Evolutionary conservation across 2,797 vertebrate species (phyloP).

Genomic region (Mycteria americana): DNA sequence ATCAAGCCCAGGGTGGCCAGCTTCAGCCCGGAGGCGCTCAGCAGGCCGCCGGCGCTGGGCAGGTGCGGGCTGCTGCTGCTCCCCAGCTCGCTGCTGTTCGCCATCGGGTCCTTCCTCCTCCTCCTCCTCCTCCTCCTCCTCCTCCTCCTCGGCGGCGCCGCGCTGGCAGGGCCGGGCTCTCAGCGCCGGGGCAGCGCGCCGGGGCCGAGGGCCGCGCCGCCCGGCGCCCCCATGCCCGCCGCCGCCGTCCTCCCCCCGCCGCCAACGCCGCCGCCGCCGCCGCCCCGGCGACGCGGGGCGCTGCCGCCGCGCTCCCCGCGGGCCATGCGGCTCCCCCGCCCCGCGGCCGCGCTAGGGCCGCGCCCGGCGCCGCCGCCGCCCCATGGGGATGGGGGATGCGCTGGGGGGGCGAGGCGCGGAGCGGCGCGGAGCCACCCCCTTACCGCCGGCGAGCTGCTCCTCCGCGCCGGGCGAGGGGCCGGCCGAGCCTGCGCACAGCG

Average conservation of each 20-base stretch:
- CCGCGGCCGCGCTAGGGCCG: not conserved
- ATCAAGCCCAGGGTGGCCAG: conserved; percentile 90
- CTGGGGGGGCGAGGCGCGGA: not conserved
- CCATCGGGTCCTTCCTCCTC: conserved; percentile 76
- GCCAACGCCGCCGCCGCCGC: not conserved
- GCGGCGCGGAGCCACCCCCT: not conserved
- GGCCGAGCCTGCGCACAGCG: conserved; percentile 50
- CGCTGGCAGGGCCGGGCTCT: not conserved
- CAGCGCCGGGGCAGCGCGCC: conserved; percentile 4
- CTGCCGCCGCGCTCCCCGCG: not conserved
- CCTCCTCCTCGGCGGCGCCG: not conserved
- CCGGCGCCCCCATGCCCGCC: not conserved
- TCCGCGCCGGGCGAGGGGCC: conserved; percentile 8
- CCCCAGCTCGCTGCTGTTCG: conserved; percentile 85
- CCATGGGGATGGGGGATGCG: not conserved
- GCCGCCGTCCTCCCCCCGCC: not conserved
- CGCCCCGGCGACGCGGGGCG: not conserved
- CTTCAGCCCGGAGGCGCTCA: conserved; percentile 85
- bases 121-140: not conserved
- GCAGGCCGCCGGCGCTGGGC: conserved; percentile 80
- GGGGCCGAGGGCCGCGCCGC: not conserved
- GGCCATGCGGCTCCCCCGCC: not conserved
- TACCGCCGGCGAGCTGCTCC: not conserved
- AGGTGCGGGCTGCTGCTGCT: conserved; percentile 78
- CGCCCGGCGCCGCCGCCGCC: not conserved